Evolutionary conservation across 2,888 invertebrate genomes (phyloP), one percentile per base, ranked within the genome.

Genomic region (Exocentrus adspersus): DNA sequence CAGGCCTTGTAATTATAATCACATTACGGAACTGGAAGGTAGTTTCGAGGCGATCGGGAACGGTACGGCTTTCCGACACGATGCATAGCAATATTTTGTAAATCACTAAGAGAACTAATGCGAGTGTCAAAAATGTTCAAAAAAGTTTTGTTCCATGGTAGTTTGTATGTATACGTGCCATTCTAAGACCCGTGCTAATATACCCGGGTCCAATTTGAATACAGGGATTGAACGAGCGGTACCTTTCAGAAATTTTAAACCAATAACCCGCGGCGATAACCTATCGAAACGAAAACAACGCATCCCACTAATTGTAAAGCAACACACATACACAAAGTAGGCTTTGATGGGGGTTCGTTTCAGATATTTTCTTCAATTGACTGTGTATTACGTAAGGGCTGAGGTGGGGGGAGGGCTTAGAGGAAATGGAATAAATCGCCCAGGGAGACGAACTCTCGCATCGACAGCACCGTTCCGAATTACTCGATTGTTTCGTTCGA

Each of bases 1-100:
- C 80, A 78, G 77, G 72, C 79, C 76, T 78, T 79, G 80, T 79
- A 81, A 81, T 81, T 81, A 81, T 81, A 80, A 80, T 80, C 80
- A 78, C 80, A 81, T 81, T 81, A 80, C 73, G 70, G 71, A n/a
- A 42, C 19, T 65, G 75, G 73, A 75, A 65, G 62, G 45, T 65
- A 73, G 70, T 60, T 60, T 65, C 50, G 60, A 62, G 62, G 20
- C n/a, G n/a, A 30, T 28, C 28, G 54, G 28, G 43, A 17, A 14
- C 24, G 41, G 24, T 42, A n/a, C n/a, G n/a, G 16, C 43, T 43
- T 9, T 10, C 42, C 9, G 14, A 5, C 12, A n/a, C 48, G n/a
- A 2, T 37, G 37, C 12, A 12, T 37, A 3, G 12, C 37, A n/a
- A n/a, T n/a, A n/a, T n/a, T n/a, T n/a, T n/a, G n/a, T n/a, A n/a